Conservation (phyloP, 2,888 invertebrate species). For the Iselma pallidipennis region DNA sequence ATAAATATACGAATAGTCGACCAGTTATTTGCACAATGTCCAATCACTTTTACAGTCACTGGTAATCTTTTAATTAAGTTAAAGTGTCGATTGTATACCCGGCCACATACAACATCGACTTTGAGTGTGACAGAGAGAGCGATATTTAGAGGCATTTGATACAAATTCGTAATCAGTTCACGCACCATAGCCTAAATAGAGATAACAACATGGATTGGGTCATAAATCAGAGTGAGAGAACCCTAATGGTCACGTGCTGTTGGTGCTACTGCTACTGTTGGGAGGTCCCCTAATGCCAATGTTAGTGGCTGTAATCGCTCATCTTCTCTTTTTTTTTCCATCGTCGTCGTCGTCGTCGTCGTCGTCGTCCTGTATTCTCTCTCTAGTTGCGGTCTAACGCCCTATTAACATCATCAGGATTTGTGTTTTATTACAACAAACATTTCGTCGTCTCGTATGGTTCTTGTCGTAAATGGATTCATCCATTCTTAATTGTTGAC, state of each 20-base stretch:
- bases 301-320: slow-evolving; percentile 30
- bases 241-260: slow-evolving; percentile 29
- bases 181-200: slow-evolving; percentile 29
- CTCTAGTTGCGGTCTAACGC: slow-evolving; percentile 5
- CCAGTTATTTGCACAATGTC: too few relatives aligned
- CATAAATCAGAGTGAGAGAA: slow-evolving; percentile 30
- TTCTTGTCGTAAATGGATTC: too few relatives aligned
- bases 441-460: too few relatives aligned
- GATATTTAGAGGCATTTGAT: not conserved
- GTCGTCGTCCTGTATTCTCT: slow-evolving; percentile 25
- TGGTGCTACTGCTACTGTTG: not conserved
- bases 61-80: not conserved
- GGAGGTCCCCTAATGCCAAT: slow-evolving; percentile 24
- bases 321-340: slow-evolving; percentile 17
- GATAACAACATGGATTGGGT: slow-evolving; percentile 29
- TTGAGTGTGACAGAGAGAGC: not conserved
- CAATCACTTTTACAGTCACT: not conserved
- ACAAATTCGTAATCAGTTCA: slow-evolving; percentile 28
- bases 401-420: slow-evolving; percentile 21
- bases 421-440: not conserved
- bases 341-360: too few relatives aligned
- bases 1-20: too few relatives aligned
- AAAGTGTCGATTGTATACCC: not conserved
- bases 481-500: not conserved
- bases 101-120: not conserved